Evolutionary conservation across 2,888 invertebrate species (phyloP), one percentile per base, ranked within the genome.

Genomic region (Nesidiocoris tenuis): DNA sequence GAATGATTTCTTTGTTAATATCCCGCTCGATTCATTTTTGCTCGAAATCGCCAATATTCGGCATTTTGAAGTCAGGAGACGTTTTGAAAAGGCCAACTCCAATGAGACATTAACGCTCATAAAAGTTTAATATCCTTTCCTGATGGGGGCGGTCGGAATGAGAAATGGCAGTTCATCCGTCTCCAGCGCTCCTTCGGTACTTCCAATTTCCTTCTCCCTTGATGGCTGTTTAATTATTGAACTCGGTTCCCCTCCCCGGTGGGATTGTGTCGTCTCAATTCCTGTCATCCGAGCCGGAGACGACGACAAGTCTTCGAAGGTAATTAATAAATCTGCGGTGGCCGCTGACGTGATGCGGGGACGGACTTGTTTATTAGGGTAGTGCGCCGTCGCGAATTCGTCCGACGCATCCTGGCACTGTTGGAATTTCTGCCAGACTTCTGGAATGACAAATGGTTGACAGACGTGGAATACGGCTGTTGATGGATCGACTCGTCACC

Each of bases 241-340:
- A 39, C 5, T 39, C 39, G 39, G 39, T 39, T 7, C 3, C 39
- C 39, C 12, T 12, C 5, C 12, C 39, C 5, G 39, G 5, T 12
- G 3, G 39, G 39, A 39, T 39, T 3, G 39, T 39, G 39, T 12
- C 39, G 12, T 39, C 39, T 39, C 39, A 39, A 39, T 39, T 39
- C 39, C 39, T 19, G 57, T 57, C 59, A 22, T 59, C 22, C 9
- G 39, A 39, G 39, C 39, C 39, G 39, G 39, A 39, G 39, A 39
- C 12, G 39, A 70, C 70, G 59, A 70, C 70, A 59, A 23, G 22
- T 23, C 17, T 23, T 56, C 22, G 12, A 67, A 21, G 23, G 70
- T 70, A 70, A 68, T 68, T 68, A 68, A 68, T 68, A 68, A 68
- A 68, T 70, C 59, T 70, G 59, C 70, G 70, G 70, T 18, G 59